Evolutionary conservation across 1,140 invertebrate species (phyloP).

Genomic region (Leucophenga varia): DNA sequence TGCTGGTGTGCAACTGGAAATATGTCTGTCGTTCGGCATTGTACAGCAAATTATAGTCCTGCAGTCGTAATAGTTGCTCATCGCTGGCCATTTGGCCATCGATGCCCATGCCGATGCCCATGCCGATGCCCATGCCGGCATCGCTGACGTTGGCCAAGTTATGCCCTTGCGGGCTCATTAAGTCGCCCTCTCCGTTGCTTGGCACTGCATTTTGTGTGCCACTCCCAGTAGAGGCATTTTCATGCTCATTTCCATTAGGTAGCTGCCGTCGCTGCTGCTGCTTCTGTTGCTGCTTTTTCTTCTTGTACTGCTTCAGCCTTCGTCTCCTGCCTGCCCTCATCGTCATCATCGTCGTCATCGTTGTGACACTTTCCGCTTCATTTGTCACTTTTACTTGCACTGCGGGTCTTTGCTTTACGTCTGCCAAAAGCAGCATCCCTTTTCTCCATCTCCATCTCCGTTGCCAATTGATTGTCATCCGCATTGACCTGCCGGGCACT

Average conservation of each 20-base stretch:
- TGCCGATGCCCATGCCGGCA: too few species aligned
- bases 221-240: conserved; percentile 24
- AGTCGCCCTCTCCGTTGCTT: too few species aligned
- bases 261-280: conserved; percentile 4
- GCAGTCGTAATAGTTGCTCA: conserved; percentile 42
- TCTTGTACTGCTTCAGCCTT: too few species aligned
- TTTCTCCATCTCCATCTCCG: conserved; percentile 1
- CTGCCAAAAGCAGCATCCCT: conserved; percentile 3
- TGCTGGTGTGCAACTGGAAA: conserved; percentile 39
- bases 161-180: too few species aligned
- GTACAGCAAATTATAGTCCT: conserved; percentile 49
- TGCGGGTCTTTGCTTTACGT: conserved; percentile 27
- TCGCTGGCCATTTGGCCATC: too few species aligned
- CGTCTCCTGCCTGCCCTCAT: conserved; percentile 11
- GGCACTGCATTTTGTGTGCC: conserved; percentile 30
- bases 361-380: conserved; percentile 46
- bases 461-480: conserved; percentile 39
- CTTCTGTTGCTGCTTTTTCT: too few species aligned
- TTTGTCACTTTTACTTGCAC: conserved; percentile 51
- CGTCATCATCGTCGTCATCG: conserved; percentile 17
- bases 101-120: too few species aligned
- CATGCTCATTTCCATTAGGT: conserved; percentile 17
- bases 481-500: conserved; percentile 25
- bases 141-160: too few species aligned
- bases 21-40: conserved; percentile 49